Base-by-base conservation (phyloP, 2,113 vertebrate species). In the Myrmophylax atrothorax region DNA sequence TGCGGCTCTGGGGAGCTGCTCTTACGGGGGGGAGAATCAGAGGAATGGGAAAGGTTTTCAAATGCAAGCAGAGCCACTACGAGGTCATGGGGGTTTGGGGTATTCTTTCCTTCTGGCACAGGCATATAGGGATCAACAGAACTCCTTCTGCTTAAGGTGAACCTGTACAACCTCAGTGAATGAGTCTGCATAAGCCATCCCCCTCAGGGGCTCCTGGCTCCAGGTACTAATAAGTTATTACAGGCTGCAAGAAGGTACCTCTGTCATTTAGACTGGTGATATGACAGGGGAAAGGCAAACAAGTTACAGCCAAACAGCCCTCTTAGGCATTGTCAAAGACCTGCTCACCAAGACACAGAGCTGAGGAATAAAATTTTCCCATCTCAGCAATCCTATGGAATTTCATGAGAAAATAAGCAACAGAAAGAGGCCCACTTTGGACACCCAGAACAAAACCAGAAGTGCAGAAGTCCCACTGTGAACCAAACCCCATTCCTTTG, bases 1-100 rank as follows among this genome's bases (percentile, higher is more conserved):
- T 1, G 0, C 0, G 1, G 0, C 37, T 64, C 79, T 42, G 29
- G 38, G 70, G 42, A 90, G 19, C 59, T 22, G 59, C 10, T 84
- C 46, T 93, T 73, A 38, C 15, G 33, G 28, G 46, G 25, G 25
- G 8, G 1, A 19, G 10, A 24, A 44, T 56, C 24, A 60, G 10
- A 66, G 22, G 19, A 69, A 86, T 6, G n/a, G 58, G 67, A 86
- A 62, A 93, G 33, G 67, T 58, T 76, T 88, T 9, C 15, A 68
- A 38, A 44, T 5, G 18, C 58, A 94, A 33, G 13, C 10, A 22
- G 74, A 87, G 29, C 38, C 23, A 23, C 18, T 7, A 12, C 2
- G 2, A 81, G 22, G 14, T 24, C 17, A 9, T 2, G 3, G 47
- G 33, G 10, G 4, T 62, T 70, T 67, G 87, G 69, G 77, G 78